Conservation (phyloP, 1,140 invertebrate genomes). For the Drosophila asahinai region DNA sequence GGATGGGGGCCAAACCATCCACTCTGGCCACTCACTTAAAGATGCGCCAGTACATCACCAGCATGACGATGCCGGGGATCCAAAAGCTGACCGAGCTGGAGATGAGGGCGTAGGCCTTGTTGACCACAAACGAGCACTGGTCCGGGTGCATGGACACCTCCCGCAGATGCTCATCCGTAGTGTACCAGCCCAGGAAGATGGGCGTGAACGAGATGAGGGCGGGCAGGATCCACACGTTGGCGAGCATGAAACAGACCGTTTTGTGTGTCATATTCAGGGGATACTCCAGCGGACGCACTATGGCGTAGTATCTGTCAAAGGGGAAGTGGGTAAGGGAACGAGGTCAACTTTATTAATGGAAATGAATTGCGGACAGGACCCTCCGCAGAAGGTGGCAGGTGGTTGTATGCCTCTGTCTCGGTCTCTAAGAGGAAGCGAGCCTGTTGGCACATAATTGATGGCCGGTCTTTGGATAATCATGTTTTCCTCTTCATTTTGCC, state of each 20-base stretch:
- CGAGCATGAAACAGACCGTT: conserved; percentile 93
- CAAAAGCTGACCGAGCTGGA: conserved; percentile 97
- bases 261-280: conserved; percentile 94
- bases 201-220: conserved; percentile 97
- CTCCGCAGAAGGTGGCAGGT: conserved; percentile 14
- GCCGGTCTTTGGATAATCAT: conserved; percentile 23
- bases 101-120: conserved; percentile 94
- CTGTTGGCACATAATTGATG: conserved; percentile 40
- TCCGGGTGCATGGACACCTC: conserved; percentile 90
- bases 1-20: background rate
- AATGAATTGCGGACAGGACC: conserved; percentile 35
- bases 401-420: background rate
- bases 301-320: conserved; percentile 90
- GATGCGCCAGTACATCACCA: conserved; percentile 95
- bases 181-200: conserved; percentile 97
- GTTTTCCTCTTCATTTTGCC: conserved; percentile 7
- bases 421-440: background rate
- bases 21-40: conserved; percentile 89
- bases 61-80: conserved; percentile 97
- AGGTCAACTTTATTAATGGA: conserved; percentile 33
- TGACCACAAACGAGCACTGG: conserved; percentile 94
- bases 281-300: conserved; percentile 95
- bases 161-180: conserved; percentile 91
- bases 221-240: conserved; percentile 95
- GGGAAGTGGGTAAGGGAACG: background rate